A percentile compares a stretch with the other conserved stretches of the same genome.
Evolutionary conservation across 2,888 invertebrate species (phyloP).

Genomic region (Platypus cylindrus): DNA sequence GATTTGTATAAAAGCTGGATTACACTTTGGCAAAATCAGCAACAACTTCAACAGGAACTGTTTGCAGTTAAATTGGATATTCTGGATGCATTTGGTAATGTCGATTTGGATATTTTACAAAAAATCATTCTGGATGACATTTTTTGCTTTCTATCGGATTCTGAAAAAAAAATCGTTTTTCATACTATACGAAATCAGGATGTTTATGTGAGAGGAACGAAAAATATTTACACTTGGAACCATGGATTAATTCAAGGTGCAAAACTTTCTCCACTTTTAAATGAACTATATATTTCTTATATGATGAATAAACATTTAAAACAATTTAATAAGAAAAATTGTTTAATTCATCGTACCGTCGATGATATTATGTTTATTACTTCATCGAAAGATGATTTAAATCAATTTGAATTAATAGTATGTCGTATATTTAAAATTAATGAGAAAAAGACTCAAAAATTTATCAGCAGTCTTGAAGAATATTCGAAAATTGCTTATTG

Average conservation of each 20-base stretch:
- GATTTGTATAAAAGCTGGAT: too few relatives aligned
- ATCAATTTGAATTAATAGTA: slow-evolving; percentile 7
- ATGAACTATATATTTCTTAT: slow-evolving; percentile 10
- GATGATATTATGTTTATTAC: slow-evolving; percentile 12
- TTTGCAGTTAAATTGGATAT: slow-evolving; percentile 12
- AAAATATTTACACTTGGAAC: slow-evolving; percentile 8
- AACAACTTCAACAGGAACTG: too few relatives aligned
- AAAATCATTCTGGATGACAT: slow-evolving; percentile 3
- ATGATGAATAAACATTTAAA: slow-evolving; percentile 4
- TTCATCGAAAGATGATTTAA: slow-evolving; percentile 3
- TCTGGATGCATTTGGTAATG: slow-evolving; percentile 11
- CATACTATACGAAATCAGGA: slow-evolving; percentile 4
- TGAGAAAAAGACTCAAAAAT: slow-evolving; percentile 8
- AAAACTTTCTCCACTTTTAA: slow-evolving; percentile 9
- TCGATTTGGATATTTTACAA: slow-evolving; percentile 3
- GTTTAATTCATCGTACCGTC: slow-evolving; percentile 9
- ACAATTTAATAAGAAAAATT: slow-evolving; percentile 5
- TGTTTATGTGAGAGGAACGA: slow-evolving; percentile 6
- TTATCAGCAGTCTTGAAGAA: not conserved
- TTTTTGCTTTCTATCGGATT: slow-evolving; percentile 3
- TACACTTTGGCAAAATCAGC: too few relatives aligned
- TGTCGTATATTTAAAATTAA: slow-evolving; percentile 6
- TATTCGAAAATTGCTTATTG: slow-evolving; percentile 8
- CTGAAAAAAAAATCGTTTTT: slow-evolving; percentile 7
- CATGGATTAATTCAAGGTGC: slow-evolving; percentile 12